These are phyloP conservation scores for Ennomos erosarius DNA, from an alignment of 2,888 invertebrate genomes.

Conservation along the genomic window DNA sequence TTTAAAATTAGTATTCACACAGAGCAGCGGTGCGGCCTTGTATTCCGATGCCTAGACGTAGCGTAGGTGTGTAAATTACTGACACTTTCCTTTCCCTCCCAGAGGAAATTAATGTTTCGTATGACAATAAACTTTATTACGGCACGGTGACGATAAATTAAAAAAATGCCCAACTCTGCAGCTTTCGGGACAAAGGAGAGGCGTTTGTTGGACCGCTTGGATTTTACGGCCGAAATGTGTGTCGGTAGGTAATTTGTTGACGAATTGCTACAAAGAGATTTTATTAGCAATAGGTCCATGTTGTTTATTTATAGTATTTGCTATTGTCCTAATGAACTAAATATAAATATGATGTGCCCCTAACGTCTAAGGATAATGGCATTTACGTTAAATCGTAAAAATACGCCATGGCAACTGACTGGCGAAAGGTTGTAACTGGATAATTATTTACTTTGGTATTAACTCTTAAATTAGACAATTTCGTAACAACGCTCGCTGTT, in stretches of 20 bases:
- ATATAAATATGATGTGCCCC: no score
- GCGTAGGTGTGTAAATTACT: constrained; percentile 43
- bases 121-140: constrained; percentile 53
- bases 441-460: no score
- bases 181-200: constrained; percentile 29
- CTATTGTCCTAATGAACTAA: no score
- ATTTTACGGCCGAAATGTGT: constrained; percentile 27
- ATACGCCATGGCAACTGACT: no score
- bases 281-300: constrained; percentile 12
- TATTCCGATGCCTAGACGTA: constrained; percentile 33
- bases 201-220: constrained; percentile 28
- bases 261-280: constrained; percentile 23
- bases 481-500: no score
- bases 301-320: no score
- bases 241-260: constrained; percentile 24
- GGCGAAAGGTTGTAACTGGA: no score
- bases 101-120: constrained; percentile 58
- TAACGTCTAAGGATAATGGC: no score
- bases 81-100: constrained; percentile 48
- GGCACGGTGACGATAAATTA: constrained; percentile 43
- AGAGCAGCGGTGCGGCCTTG: constrained; percentile 23
- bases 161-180: constrained; percentile 31
- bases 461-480: no score
- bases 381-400: no score
- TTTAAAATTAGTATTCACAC: constrained; percentile 3